These are phyloP conservation scores for Hydroisotoma schaefferi DNA, from an alignment of 2,888 invertebrate species.

Conservation along the genomic window DNA sequence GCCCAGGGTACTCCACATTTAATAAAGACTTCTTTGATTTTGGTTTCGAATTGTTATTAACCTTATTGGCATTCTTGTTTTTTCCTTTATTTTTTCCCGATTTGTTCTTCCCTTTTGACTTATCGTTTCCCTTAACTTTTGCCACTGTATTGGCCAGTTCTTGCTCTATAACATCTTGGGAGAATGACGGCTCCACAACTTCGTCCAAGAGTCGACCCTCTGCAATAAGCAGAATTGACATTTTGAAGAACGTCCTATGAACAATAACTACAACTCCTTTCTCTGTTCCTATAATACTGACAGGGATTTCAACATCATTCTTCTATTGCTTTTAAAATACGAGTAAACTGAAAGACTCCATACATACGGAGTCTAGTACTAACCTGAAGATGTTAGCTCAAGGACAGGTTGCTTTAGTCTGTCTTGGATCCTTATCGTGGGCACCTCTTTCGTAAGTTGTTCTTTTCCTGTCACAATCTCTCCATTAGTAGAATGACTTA, in stretches of 20 bases:
- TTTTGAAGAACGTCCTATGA: too few relatives aligned
- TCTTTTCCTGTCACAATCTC: conserved; percentile 30
- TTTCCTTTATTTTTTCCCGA: conserved; percentile 25
- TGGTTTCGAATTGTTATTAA: too few relatives aligned
- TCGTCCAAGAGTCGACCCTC: conserved; percentile 23
- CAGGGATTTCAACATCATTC: too few relatives aligned
- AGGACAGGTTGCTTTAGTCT: conserved; percentile 29
- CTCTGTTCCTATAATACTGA: too few relatives aligned
- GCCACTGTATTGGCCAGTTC: conserved; percentile 28
- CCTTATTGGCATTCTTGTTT: conserved; percentile 18
- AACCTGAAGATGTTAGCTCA: conserved; percentile 25
- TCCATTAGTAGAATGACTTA: conserved; percentile 23
- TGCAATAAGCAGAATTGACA: neutral
- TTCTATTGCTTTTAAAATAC: too few relatives aligned
- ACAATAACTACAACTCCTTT: too few relatives aligned
- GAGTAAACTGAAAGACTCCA: too few relatives aligned
- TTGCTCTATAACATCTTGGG: conserved; percentile 24
- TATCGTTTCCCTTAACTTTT: conserved; percentile 16
- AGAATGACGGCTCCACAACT: conserved; percentile 9
- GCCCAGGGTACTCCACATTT: conserved; percentile 32
- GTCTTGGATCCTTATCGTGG: conserved; percentile 13
- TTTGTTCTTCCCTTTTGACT: conserved; percentile 13
- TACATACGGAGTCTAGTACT: too few relatives aligned
- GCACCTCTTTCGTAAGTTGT: conserved; percentile 8
- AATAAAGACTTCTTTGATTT: conserved; percentile 30